Evolutionary conservation across 2,888 invertebrate species (phyloP).

Genomic region (Dicyrtoma fusca): DNA sequence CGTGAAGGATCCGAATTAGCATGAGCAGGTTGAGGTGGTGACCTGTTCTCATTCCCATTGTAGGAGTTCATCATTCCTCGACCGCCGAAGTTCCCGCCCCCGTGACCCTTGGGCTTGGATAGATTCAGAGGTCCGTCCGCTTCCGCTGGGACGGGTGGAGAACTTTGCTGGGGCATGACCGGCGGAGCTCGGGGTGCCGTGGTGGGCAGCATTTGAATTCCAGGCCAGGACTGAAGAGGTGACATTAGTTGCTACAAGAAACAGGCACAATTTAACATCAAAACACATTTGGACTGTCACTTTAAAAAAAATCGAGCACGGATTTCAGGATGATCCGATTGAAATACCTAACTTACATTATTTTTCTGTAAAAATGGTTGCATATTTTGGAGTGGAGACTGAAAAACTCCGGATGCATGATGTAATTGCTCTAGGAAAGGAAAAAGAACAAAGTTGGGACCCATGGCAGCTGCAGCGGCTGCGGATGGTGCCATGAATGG

Average conservation of each 20-base stretch:
- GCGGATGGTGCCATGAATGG: conserved; percentile 52
- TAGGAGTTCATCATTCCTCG: conserved; percentile 50
- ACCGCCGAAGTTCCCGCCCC: conserved; percentile 41
- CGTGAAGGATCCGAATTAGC: conserved; percentile 38
- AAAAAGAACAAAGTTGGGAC: conserved; percentile 55
- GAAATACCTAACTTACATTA: conserved; percentile 47
- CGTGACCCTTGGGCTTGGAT: conserved; percentile 74
- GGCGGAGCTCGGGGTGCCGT: conserved; percentile 51
- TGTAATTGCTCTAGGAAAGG: conserved; percentile 56
- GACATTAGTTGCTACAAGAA: conserved; percentile 63
- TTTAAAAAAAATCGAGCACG: neutral
- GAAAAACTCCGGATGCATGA: conserved; percentile 53
- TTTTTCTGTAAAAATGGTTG: conserved; percentile 56
- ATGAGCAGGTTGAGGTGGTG: conserved; percentile 56
- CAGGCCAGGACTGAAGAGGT: conserved; percentile 61
- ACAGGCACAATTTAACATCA: neutral
- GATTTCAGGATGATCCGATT: too few species aligned
- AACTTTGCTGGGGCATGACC: conserved; percentile 39
- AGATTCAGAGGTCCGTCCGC: conserved; percentile 86
- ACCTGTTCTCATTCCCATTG: conserved; percentile 57
- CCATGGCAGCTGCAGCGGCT: conserved; percentile 51
- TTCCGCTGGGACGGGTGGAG: conserved; percentile 62
- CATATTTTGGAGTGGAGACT: conserved; percentile 54
- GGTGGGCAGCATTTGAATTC: conserved; percentile 52
- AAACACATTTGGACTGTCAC: neutral